These are phyloP conservation scores for Phycodurus eques DNA, from an alignment of 2,113 vertebrate genomes.

Conservation along the genomic window DNA sequence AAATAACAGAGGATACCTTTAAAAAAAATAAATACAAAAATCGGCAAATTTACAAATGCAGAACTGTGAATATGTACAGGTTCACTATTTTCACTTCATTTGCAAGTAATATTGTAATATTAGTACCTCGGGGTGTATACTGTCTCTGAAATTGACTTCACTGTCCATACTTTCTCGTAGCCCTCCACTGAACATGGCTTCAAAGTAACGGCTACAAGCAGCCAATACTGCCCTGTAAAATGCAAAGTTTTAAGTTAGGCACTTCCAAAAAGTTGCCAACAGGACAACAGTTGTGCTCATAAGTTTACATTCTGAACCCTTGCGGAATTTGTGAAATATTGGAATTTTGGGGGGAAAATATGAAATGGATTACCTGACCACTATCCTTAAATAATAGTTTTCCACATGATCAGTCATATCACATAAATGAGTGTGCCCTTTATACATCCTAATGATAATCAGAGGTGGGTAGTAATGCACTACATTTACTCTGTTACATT, in stretches of 20 bases:
- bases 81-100: not conserved
- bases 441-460: too few species aligned
- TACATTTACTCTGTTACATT: too few species aligned
- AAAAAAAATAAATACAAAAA: not conserved
- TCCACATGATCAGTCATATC: too few species aligned
- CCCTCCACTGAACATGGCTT: slow-evolving; percentile 95
- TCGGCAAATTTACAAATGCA: not conserved
- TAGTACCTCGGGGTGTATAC: slow-evolving; percentile 83
- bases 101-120: not conserved
- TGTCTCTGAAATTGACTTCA: slow-evolving; percentile 89
- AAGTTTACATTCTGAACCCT: not conserved
- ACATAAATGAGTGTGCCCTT: too few species aligned
- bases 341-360: too few species aligned
- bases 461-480: too few species aligned
- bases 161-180: slow-evolving; percentile 87
- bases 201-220: slow-evolving; percentile 92
- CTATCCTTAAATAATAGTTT: too few species aligned
- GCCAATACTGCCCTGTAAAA: slow-evolving; percentile 81
- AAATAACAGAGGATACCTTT: not conserved
- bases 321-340: not conserved
- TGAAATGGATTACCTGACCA: too few species aligned
- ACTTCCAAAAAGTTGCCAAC: not conserved
- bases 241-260: not conserved
- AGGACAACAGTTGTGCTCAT: not conserved
- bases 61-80: not conserved